Percentiles rank a stretch among this genome's conserved stretches.
Evolutionary conservation across 2,888 invertebrate species (phyloP).

Genomic region (Sycophila texana): DNA sequence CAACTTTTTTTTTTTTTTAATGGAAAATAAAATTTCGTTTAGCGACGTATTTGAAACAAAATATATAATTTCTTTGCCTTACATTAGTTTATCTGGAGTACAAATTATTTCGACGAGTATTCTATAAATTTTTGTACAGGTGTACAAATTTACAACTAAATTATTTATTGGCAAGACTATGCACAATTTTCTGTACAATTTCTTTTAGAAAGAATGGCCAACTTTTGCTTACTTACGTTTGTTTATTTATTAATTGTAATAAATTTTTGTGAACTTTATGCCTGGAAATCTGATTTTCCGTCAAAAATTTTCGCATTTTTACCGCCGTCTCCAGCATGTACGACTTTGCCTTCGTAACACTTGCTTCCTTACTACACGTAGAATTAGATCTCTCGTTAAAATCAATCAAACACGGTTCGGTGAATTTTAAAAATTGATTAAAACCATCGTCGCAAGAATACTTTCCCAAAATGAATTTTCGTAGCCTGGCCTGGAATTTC

Average conservation of each 20-base stretch:
- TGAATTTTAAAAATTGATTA: conserved; percentile 16
- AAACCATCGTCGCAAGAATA: background rate
- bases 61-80: too few relatives aligned
- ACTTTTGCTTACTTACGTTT: background rate
- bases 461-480: conserved; percentile 32
- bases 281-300: background rate
- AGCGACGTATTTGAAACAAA: too few relatives aligned
- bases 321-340: background rate
- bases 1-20: too few relatives aligned
- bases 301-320: conserved; percentile 20
- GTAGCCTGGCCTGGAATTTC: conserved; percentile 25
- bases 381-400: conserved; percentile 34
- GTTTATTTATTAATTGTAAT: background rate
- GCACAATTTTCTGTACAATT: too few relatives aligned
- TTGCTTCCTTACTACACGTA: background rate
- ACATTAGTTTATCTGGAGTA: too few relatives aligned
- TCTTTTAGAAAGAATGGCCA: too few relatives aligned
- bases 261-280: conserved; percentile 20
- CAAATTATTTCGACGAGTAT: too few relatives aligned
- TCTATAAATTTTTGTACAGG: too few relatives aligned
- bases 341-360: background rate
- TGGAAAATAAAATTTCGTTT: too few relatives aligned
- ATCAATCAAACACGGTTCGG: conserved; percentile 40
- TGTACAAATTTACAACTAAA: too few relatives aligned
- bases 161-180: too few relatives aligned